Conservation (phyloP, 2,797 vertebrate genomes). For the Catostomus latipinnis region DNA sequence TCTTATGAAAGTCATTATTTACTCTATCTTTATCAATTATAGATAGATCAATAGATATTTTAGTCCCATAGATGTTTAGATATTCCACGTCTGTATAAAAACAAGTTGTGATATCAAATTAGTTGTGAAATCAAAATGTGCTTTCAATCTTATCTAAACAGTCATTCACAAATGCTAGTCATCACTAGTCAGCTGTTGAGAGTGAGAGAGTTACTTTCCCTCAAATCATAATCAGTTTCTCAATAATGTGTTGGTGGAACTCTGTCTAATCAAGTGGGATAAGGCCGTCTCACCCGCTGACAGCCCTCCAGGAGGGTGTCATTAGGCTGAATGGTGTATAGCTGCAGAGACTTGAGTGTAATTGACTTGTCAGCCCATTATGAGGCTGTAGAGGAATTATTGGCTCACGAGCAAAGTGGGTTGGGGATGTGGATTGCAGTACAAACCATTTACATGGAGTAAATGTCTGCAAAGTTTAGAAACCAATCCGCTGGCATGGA, state of each 20-base stretch:
- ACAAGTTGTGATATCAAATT: no score
- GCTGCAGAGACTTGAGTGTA: constrained; percentile 83
- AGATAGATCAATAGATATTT: not conserved
- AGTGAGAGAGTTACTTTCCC: constrained; percentile 51
- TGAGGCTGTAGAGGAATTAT: constrained; percentile 88
- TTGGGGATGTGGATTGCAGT: constrained; percentile 78
- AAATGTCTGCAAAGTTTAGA: constrained; percentile 83
- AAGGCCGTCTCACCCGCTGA: constrained; percentile 79
- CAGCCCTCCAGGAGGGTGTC: constrained; percentile 87
- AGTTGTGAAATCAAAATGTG: constrained; percentile 28
- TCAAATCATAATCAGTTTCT: constrained; percentile 53
- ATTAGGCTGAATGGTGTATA: constrained; percentile 88
- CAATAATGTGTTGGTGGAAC: constrained; percentile 67
- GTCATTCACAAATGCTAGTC: constrained; percentile 8
- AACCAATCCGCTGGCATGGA: constrained; percentile 39
- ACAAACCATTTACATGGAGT: constrained; percentile 86
- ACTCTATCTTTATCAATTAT: no score
- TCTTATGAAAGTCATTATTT: not conserved
- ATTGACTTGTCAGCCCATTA: constrained; percentile 92
- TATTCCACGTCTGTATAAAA: not conserved
- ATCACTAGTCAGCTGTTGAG: constrained; percentile 40
- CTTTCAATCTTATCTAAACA: constrained; percentile 58
- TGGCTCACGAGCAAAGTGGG: constrained; percentile 86
- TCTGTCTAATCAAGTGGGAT: constrained; percentile 78
- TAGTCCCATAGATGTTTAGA: no score